Evolutionary conservation across 2,113 vertebrate species (phyloP).

Genomic region (Neogale vison): DNA sequence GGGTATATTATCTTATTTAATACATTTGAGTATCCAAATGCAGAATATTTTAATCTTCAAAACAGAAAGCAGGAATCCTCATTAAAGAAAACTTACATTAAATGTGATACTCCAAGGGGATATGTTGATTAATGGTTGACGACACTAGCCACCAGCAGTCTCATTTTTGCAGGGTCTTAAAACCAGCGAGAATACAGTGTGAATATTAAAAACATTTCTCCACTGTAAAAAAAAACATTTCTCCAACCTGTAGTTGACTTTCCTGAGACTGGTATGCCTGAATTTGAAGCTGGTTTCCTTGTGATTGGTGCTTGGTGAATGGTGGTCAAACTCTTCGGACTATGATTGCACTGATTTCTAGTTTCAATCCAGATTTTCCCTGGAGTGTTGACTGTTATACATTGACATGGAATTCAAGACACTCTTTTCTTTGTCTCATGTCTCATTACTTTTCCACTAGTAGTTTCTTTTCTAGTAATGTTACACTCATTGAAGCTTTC

Average conservation of each 20-base stretch:
- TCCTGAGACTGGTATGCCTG: neutral
- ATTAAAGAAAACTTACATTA: neutral
- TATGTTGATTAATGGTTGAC: neutral
- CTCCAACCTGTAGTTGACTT: neutral
- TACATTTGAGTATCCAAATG: neutral
- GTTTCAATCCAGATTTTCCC: neutral
- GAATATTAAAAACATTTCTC: neutral
- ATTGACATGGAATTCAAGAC: neutral
- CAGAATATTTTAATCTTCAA: neutral
- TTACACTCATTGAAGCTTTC: neutral
- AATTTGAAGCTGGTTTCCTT: neutral
- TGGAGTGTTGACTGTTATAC: neutral
- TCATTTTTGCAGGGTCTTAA: neutral
- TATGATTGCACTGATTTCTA: neutral
- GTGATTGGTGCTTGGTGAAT: neutral
- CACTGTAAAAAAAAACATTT: neutral
- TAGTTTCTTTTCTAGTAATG: neutral
- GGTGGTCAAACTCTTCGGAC: neutral
- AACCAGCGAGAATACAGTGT: neutral
- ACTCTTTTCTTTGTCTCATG: neutral
- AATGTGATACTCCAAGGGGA: neutral
- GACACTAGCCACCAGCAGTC: neutral
- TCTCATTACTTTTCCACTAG: neutral
- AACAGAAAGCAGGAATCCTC: neutral
- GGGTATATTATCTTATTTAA: neutral